Base-by-base conservation (phyloP, 2,797 vertebrate genomes). In the Spondyliosoma cantharus region DNA sequence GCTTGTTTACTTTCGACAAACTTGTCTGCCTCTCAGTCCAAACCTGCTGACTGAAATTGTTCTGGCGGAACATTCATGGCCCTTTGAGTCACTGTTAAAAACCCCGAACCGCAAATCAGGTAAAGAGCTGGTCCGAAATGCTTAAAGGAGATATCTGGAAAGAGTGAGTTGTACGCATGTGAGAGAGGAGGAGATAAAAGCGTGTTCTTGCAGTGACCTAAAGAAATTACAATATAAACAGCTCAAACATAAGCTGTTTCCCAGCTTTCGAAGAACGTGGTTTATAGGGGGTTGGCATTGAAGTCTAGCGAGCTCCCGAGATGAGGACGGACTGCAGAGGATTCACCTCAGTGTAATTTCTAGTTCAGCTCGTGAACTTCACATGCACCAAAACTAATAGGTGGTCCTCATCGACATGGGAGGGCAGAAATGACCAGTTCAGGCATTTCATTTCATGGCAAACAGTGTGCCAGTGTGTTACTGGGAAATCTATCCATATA, bases 61-160 rank as follows among this genome's bases (percentile, higher is more conserved):
- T 71, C 45, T 4, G 49, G 49, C 68, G 43, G 42, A 73, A 45
- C 64, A 71, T 22, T 57, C 3, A 17, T 16, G 52, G 68, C 60
- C 37, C 71, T 74, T 53, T n/a, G 17, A 49, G 54, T 74, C 73
- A 24, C 59, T 24, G 54, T 29, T 46, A 25, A 79, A 50, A 7
- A 7, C 37, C 46, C 42, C 37, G 27, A 58, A 54, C 49, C 65
- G n/a, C n/a, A n/a, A n/a, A n/a, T 49, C 78, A 59, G 32, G 62
- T 43, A 60, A 72, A 77, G 19, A 64, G 52, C 58, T 65, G 71
- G 62, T 75, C 63, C 32, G 54, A 48, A 81, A 81, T 22, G 60
- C 61, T 70, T 53, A 17, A 73, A 64, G 60, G 67, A 74, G 58
- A 82, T 71, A 22, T 82, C 71, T 78, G 68, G 57, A 80, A 70